These are phyloP conservation scores for Sebastes hopkinsi DNA, from an alignment of 2,797 vertebrate species.

Conservation along the genomic window DNA sequence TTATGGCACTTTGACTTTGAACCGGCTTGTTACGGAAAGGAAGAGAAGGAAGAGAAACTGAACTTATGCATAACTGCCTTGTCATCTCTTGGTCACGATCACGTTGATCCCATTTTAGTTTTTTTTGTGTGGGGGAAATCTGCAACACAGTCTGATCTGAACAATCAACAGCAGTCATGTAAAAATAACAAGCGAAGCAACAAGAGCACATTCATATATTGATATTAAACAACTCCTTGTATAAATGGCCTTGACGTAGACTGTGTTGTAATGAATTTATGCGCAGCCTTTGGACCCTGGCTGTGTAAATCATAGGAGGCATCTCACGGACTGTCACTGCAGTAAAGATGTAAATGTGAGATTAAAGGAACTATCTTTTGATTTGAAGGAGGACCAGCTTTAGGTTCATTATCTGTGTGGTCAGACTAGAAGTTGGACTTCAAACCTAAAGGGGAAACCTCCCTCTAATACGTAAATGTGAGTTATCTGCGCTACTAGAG, in stretches of 20 bases:
- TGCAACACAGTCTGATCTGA: neutral
- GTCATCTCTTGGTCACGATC: neutral
- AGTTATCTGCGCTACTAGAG: neutral
- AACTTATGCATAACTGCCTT: neutral
- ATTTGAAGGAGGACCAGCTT: neutral
- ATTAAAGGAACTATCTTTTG: neutral
- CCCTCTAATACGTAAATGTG: neutral
- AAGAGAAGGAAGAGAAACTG: constrained; percentile 27
- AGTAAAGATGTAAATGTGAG: constrained; percentile 53
- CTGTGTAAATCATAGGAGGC: constrained; percentile 3
- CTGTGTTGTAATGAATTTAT: constrained; percentile 34
- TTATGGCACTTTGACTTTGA: constrained; percentile 84
- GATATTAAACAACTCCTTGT: neutral
- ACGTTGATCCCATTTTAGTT: neutral
- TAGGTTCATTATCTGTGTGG: neutral
- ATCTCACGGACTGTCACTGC: constrained; percentile 1
- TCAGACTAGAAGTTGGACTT: neutral
- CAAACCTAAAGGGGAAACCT: neutral
- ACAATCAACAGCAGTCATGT: neutral
- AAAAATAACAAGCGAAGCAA: neutral
- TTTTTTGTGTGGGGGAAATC: neutral
- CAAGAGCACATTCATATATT: neutral
- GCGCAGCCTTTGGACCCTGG: constrained; percentile 56
- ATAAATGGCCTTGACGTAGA: neutral
- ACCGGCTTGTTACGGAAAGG: constrained; percentile 19